A percentile compares a stretch with the other conserved stretches of the same genome.
Evolutionary conservation across 1,140 invertebrate genomes (phyloP).

Genomic region (Nebria ingens): DNA sequence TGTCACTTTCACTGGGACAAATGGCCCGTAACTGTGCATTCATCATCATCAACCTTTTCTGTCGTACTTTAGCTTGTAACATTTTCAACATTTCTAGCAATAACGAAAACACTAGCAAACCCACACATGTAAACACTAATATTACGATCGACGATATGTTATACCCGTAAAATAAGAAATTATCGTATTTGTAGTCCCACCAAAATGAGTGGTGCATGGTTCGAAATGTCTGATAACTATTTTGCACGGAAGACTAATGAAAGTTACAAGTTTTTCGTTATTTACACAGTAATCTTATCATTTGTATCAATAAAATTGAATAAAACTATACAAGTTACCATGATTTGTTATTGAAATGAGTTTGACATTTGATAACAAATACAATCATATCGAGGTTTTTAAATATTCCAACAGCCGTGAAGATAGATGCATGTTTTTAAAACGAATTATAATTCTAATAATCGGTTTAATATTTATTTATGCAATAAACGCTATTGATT

Average conservation of each 20-base stretch:
- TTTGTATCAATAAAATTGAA: conserved; percentile 1
- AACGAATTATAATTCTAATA: too few relatives aligned
- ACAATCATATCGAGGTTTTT: not conserved
- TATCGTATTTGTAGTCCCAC: conserved; percentile 26
- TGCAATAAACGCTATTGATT: not conserved
- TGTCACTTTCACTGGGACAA: conserved; percentile 26
- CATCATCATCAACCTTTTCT: conserved; percentile 25
- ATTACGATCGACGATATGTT: conserved; percentile 21
- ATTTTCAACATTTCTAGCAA: conserved; percentile 31
- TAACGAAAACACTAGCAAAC: conserved; percentile 26
- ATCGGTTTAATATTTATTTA: not conserved
- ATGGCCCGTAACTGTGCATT: conserved; percentile 28
- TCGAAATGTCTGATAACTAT: too few relatives aligned
- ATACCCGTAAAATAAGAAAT: conserved; percentile 29
- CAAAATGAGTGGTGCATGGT: conserved; percentile 25
- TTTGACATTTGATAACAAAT: not conserved
- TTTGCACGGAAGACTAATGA: too few relatives aligned
- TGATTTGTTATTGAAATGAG: not conserved
- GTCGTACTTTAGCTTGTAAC: conserved; percentile 30
- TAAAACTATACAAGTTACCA: not conserved
- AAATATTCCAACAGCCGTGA: not conserved
- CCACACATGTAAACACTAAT: conserved; percentile 25
- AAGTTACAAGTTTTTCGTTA: too few relatives aligned
- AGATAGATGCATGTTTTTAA: too few relatives aligned
- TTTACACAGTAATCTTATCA: not conserved